Conservation (phyloP, 2,797 vertebrate species). For the Spinus olivaceus region DNA sequence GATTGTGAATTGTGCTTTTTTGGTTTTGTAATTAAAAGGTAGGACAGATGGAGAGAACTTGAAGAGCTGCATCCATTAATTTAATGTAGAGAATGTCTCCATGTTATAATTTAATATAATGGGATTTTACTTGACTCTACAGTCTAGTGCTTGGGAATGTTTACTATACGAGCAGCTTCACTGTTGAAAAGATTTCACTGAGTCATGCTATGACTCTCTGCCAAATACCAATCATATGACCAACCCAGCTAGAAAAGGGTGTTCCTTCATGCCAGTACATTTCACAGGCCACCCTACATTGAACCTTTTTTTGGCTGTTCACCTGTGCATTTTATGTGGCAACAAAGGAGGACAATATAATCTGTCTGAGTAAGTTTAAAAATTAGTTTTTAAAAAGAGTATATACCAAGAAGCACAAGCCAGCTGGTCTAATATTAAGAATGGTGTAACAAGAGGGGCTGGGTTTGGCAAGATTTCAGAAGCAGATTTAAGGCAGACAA, state of each 20-base stretch:
- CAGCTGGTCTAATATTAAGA: background rate
- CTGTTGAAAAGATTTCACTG: conserved; percentile 37
- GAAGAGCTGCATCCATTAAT: background rate
- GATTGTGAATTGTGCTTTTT: background rate
- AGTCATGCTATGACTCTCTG: conserved; percentile 23
- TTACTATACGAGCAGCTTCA: conserved; percentile 28
- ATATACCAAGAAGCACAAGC: background rate
- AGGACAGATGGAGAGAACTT: conserved; percentile 1
- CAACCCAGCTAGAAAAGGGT: background rate
- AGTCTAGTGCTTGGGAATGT: conserved; percentile 27
- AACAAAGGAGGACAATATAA: background rate
- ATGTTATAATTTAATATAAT: conserved; percentile 1
- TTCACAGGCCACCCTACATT: conserved; percentile 13
- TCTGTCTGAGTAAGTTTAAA: background rate
- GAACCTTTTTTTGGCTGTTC: background rate
- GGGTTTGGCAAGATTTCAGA: background rate
- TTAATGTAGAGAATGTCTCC: background rate
- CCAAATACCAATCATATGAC: conserved; percentile 49
- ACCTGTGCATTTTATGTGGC: conserved; percentile 9
- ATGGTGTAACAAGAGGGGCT: background rate
- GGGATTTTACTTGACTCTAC: conserved; percentile 12
- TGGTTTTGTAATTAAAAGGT: conserved; percentile 20
- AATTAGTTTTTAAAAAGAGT: background rate
- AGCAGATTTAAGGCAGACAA: background rate
- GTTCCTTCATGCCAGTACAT: conserved; percentile 37